A percentile compares a stretch with the other conserved stretches of the same genome.
These are phyloP conservation scores for Diplogasteroides magnus DNA, from an alignment of 1,140 invertebrate genomes.

Conservation along the genomic window DNA sequence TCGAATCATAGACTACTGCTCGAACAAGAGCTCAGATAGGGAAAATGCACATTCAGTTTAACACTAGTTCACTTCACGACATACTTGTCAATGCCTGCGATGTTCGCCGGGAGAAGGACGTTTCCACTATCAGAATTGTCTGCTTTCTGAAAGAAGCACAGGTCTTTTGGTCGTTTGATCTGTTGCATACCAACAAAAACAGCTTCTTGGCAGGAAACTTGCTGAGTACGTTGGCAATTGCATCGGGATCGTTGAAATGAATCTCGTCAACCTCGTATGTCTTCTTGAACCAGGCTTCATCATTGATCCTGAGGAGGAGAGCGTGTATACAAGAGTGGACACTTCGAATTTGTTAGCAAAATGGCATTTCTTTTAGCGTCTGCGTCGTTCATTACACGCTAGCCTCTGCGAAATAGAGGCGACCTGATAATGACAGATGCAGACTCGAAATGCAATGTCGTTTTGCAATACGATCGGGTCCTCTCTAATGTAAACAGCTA, in stretches of 20 bases:
- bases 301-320: slow-evolving; percentile 39
- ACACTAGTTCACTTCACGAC: neutral
- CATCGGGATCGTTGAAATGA: slow-evolving; percentile 36
- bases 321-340: slow-evolving; percentile 12
- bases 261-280: slow-evolving; percentile 54
- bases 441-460: too few relatives aligned
- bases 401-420: too few relatives aligned
- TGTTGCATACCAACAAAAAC: slow-evolving; percentile 28
- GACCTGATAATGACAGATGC: too few relatives aligned
- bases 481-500: too few relatives aligned
- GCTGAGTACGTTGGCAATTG: slow-evolving; percentile 34
- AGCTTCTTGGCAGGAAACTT: slow-evolving; percentile 24
- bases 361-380: too few relatives aligned
- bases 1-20: too few relatives aligned
- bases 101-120: slow-evolving; percentile 21
- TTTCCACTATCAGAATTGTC: slow-evolving; percentile 35
- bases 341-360: neutral
- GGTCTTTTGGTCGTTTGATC: too few relatives aligned
- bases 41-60: neutral
- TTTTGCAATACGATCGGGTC: too few relatives aligned
- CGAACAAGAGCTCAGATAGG: too few relatives aligned
- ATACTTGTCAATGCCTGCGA: slow-evolving; percentile 24
- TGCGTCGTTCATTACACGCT: too few relatives aligned
- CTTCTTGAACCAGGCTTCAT: slow-evolving; percentile 46
- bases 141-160: slow-evolving; percentile 27